phyloP scores from a whole-genome alignment of 2,797 vertebrate species.

The Eleutherodactylus coqui region DNA sequence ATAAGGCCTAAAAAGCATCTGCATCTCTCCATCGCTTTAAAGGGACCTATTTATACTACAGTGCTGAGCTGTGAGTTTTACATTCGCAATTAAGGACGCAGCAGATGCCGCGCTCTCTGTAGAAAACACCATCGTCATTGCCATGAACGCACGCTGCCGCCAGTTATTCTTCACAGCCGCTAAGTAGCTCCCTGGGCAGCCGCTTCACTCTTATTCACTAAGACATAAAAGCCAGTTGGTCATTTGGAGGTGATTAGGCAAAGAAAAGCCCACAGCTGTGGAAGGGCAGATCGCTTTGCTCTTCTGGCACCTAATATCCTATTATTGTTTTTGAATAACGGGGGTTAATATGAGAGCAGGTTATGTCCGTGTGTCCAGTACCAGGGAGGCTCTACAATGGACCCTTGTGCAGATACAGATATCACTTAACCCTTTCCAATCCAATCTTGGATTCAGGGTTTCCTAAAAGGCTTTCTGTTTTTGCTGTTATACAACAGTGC shows the following conservation, averaged over 20 bases:
- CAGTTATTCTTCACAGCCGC: conserved; percentile 16
- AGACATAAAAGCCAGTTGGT: conserved; percentile 10
- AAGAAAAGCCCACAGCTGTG: not conserved
- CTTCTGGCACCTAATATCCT: not conserved
- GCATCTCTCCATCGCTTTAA: conserved; percentile 18
- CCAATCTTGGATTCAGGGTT: too few relatives aligned
- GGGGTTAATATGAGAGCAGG: not conserved
- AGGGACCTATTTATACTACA: conserved; percentile 12
- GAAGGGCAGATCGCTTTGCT: not conserved
- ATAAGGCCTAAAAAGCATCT: conserved; percentile 26
- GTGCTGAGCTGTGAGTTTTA: conserved; percentile 49
- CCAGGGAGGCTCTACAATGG: not conserved
- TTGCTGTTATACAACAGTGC: too few relatives aligned
- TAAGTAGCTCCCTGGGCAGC: conserved; percentile 30
- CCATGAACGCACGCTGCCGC: conserved; percentile 16
- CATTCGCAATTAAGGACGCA: conserved; percentile 37
- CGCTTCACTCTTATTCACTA: conserved; percentile 5
- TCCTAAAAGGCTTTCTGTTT: too few relatives aligned
- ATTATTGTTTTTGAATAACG: not conserved
- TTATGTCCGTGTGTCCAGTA: too few relatives aligned
- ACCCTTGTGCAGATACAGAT: not conserved
- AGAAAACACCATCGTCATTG: conserved; percentile 9
- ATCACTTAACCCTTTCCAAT: not conserved
- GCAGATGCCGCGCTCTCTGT: conserved; percentile 23
- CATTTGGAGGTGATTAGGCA: conserved; percentile 14